Evolutionary conservation across 2,797 vertebrate species (phyloP).

Genomic region (Danio albolineatus): DNA sequence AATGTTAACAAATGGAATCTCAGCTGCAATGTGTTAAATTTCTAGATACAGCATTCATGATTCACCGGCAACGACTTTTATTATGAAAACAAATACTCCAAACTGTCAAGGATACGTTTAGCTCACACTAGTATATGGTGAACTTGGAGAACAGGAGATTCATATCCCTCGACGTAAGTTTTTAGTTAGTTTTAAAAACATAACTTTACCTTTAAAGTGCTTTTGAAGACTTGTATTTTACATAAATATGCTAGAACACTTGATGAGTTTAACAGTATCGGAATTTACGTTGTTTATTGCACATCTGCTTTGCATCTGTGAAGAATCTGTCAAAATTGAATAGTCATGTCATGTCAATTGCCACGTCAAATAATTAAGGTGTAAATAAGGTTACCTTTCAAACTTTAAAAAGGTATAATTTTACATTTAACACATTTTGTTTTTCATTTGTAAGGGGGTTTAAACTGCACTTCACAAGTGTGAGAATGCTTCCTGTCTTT

Average conservation of each 20-base stretch:
- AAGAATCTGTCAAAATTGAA: too few relatives aligned
- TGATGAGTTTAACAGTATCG: neutral
- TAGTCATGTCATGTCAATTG: neutral
- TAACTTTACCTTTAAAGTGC: neutral
- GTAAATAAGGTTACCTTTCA: neutral
- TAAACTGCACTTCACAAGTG: neutral
- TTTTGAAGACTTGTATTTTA: neutral
- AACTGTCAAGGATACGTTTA: neutral
- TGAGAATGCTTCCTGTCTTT: constrained; percentile 68
- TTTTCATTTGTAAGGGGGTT: neutral
- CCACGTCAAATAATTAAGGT: neutral
- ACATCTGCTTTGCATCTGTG: neutral
- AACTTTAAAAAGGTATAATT: neutral
- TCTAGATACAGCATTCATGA: too few relatives aligned
- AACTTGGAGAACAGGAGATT: neutral
- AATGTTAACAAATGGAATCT: too few relatives aligned
- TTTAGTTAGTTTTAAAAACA: neutral
- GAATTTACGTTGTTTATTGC: neutral
- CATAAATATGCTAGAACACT: neutral
- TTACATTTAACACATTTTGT: neutral
- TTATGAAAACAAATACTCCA: neutral
- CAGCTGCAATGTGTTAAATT: too few relatives aligned
- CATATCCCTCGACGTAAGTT: neutral
- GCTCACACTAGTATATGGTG: neutral
- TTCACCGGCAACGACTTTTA: neutral